Evolutionary conservation across 2,888 invertebrate species (phyloP).

Genomic region (Chrysolina oricalcia): DNA sequence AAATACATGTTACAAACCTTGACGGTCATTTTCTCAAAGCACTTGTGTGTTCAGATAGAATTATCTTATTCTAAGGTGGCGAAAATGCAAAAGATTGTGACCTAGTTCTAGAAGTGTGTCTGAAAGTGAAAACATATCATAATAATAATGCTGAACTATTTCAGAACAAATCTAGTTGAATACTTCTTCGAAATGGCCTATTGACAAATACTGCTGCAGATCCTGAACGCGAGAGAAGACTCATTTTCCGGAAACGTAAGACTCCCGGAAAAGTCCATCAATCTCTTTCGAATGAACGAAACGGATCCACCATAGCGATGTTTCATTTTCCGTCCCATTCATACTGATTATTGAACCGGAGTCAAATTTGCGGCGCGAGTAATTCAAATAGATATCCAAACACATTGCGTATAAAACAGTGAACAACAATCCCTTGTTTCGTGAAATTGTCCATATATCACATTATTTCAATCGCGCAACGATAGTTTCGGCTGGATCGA

Average conservation of each 20-base stretch:
- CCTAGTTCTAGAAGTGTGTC: too few relatives aligned
- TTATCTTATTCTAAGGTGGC: too few relatives aligned
- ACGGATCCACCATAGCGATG: constrained; percentile 25
- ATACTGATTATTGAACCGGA: constrained; percentile 42
- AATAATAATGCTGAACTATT: too few relatives aligned
- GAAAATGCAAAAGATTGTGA: too few relatives aligned
- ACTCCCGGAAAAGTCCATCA: constrained; percentile 18
- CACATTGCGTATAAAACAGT: constrained; percentile 42
- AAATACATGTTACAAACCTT: too few relatives aligned
- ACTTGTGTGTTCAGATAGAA: too few relatives aligned
- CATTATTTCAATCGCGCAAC: constrained; percentile 43
- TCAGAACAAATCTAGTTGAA: too few relatives aligned
- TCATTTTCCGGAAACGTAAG: background rate
- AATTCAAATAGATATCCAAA: constrained; percentile 46
- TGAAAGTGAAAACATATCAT: too few relatives aligned
- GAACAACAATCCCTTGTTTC: constrained; percentile 38
- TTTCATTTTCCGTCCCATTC: constrained; percentile 43
- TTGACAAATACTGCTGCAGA: too few relatives aligned
- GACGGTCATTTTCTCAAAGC: too few relatives aligned
- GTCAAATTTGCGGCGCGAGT: constrained; percentile 53
- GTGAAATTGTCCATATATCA: constrained; percentile 42
- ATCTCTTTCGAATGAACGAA: constrained; percentile 14
- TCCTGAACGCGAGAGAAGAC: too few relatives aligned
- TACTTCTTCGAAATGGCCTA: too few relatives aligned
- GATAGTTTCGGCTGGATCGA: constrained; percentile 47